A percentile compares a stretch with the other conserved stretches of the same genome.
Conservation (phyloP, 2,888 invertebrate genomes). For the Schizotus pectinicornis region DNA sequence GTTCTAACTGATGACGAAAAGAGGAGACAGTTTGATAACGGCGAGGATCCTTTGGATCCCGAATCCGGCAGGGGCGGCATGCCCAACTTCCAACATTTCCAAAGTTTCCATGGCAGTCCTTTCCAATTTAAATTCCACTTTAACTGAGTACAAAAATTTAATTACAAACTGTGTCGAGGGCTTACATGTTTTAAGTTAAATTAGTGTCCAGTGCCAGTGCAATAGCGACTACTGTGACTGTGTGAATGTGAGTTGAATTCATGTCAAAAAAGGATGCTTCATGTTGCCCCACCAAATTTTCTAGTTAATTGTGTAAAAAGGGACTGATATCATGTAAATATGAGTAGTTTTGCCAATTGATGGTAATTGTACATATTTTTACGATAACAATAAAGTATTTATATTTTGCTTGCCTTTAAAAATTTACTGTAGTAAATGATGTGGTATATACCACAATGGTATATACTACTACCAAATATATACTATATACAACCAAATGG, state of each 20-base stretch:
- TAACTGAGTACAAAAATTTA: slow-evolving; percentile 65
- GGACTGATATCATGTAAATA: slow-evolving; percentile 32
- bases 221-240: slow-evolving; percentile 7
- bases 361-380: slow-evolving; percentile 28
- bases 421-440: too few relatives aligned
- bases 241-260: slow-evolving; percentile 10
- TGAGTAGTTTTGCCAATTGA: slow-evolving; percentile 21
- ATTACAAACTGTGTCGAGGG: background rate
- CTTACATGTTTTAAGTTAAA: background rate
- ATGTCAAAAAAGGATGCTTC: background rate
- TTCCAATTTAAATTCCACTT: slow-evolving; percentile 98
- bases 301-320: slow-evolving; percentile 18
- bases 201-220: slow-evolving; percentile 6
- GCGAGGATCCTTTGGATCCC: slow-evolving; percentile 96
- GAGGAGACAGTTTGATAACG: slow-evolving; percentile 90
- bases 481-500: too few relatives aligned
- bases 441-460: too few relatives aligned
- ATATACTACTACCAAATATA: too few relatives aligned
- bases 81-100: slow-evolving; percentile 76
- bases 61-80: slow-evolving; percentile 75
- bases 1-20: slow-evolving; percentile 88
- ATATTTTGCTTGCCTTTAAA: slow-evolving; percentile 17
- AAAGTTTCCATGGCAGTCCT: slow-evolving; percentile 76
- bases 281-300: slow-evolving; percentile 19
- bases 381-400: slow-evolving; percentile 28